Evolutionary conservation across 2,113 vertebrate species (phyloP).

Genomic region (Gracilinanus agilis): DNA sequence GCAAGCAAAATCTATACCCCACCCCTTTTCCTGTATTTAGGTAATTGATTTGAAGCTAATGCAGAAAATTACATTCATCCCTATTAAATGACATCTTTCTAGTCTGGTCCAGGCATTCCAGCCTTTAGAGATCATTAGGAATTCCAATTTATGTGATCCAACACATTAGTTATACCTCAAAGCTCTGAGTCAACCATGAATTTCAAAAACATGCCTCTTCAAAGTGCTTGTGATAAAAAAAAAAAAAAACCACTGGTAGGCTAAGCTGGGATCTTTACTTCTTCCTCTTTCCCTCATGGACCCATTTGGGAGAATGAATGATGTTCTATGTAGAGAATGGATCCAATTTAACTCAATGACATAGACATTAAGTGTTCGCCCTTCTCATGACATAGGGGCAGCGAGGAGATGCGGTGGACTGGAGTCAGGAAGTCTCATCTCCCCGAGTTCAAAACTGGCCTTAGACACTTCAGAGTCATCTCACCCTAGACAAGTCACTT

Average conservation of each 20-base stretch:
- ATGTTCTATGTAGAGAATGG: background rate
- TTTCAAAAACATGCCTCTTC: background rate
- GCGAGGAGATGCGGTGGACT: too few relatives aligned
- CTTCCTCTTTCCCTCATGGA: background rate
- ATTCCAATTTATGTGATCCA: background rate
- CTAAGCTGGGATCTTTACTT: background rate
- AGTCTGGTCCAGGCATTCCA: background rate
- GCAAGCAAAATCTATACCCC: background rate
- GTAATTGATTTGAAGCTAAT: conserved; percentile 1
- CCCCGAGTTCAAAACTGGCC: too few relatives aligned
- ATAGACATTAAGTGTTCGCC: background rate
- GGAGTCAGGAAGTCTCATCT: too few relatives aligned
- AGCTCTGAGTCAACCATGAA: background rate
- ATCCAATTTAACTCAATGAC: background rate
- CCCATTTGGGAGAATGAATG: background rate
- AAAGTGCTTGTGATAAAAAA: background rate
- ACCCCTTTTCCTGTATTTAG: background rate
- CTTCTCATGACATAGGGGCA: too few relatives aligned
- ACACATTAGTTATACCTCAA: background rate
- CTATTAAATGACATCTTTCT: background rate
- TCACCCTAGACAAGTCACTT: too few relatives aligned
- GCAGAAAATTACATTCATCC: background rate
- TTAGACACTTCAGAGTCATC: too few relatives aligned
- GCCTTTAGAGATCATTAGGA: background rate
- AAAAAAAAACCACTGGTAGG: background rate